Base-by-base conservation (phyloP, 2,113 vertebrate genomes). In the Cheirogaleus medius region DNA sequence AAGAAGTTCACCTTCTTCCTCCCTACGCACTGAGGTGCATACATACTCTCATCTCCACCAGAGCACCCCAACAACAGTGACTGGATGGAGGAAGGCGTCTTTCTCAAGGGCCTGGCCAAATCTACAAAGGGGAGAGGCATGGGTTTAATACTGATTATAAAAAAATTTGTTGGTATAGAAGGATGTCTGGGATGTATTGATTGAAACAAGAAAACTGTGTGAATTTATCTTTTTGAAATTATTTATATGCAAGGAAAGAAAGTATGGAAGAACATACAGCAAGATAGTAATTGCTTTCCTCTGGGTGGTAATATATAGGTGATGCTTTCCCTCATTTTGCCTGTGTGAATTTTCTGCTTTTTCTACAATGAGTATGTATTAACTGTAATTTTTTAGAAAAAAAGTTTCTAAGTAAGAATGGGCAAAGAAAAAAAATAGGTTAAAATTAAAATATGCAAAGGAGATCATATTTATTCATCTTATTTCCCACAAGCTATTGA, bases 381-480 rank as follows among this genome's bases (percentile, higher is more conserved):
- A 54, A 56, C 63, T 58, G 1, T 13, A 54, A 85, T 47, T 87
- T 56, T 58, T 73, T 63, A 34, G 42, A 18, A 25, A 37, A 85
- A 92, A 94, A 3, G 18, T 2, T 54, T 76, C 58, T 86, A 82
- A 58, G 47, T 39, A 52, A 83, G 32, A 90, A 88, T 37, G 29
- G 12, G 13, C 2, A 37, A 93, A 92, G 85, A 52, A 52, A 60
- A 63, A 29, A 56, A 56, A 56, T 52, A n/a, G 21, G 14, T 60
- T 95, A 95, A 97, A 68, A 63, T 76, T 82, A 74, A 84, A 92
- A 58, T 74, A 63, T 37, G 25, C 21, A 93, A 86, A 86, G 47
- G 32, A 93, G 93, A 88, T 73, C n/a, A n/a, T 52, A 74, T 49
- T 71, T 64, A 73, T 95, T 90, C 25, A 58, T 73, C 77, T 74